Base-by-base conservation (phyloP, 2,888 invertebrate species). In the Drosophila suboccidentalis region DNA sequence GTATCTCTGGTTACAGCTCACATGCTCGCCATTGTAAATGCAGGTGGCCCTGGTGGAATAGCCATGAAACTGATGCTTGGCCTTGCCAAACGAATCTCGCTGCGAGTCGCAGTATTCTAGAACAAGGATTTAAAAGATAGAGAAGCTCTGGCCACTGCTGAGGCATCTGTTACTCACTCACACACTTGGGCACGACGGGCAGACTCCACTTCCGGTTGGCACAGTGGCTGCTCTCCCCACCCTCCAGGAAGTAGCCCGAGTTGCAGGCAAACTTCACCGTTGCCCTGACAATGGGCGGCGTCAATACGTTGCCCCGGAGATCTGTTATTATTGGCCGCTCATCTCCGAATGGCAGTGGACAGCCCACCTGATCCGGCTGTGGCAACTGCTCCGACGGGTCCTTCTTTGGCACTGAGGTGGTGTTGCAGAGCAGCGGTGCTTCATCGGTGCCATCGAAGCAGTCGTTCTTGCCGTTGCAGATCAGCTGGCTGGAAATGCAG, bases 371-470 rank as follows among this genome's bases (percentile, higher is more conserved):
- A n/a, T 50, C 50, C 6, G 50, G 2, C 5, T 15, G 26, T 5
- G 9, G n/a, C 0, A 15, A 4, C 0, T 4, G 1, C 0, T 46
- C 3, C 8, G 34, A 4, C 8, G 41, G 8, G 3, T 19, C 8
- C 9, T 36, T 10, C 11, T 17, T 6, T 4, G 58, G 43, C 4
- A 29, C 26, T 0, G 32, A 34, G 15, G 90, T 88, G 8, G 83
- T 88, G 38, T 87, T 87, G 61, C 86, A 87, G 1, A 87, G 62
- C 17, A 70, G 17, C 2, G 90, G 80, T 0, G 89, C 64, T 71
- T 87, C 86, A 15, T 87, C 86, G 17, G 90, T 51, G 0, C 69
- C 80, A 39, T 87, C 86, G 19, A 65, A 74, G 44, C 86, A 87
- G 11, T 87, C 80, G 3, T 29, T 29, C 2, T 57, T 53, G 6